A percentile compares a stretch with the other conserved stretches of the same genome.
These are phyloP conservation scores for Chionoecetes opilio DNA, from an alignment of 1,140 invertebrate genomes.

Conservation along the genomic window DNA sequence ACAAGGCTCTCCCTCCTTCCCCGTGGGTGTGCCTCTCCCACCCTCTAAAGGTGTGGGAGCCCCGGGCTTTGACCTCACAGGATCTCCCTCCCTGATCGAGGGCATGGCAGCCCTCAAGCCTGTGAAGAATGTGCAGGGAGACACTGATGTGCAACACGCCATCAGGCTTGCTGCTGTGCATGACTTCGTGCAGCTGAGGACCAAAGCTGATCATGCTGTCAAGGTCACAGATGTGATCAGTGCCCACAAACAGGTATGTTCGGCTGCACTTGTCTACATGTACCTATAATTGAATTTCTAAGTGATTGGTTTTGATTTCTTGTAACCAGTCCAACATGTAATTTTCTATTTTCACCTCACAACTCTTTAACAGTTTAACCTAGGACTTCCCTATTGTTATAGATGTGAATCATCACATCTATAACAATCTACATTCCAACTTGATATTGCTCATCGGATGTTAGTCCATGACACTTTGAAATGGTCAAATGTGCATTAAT, in stretches of 20 bases:
- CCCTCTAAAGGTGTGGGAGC: background rate
- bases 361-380: too few species aligned
- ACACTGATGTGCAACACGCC: constrained; percentile 66
- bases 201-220: constrained; percentile 69
- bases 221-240: constrained; percentile 76
- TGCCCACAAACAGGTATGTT: constrained; percentile 78
- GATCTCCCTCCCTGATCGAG: background rate
- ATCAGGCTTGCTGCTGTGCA: constrained; percentile 61
- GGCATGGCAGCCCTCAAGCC: constrained; percentile 50
- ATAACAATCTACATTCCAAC: too few species aligned
- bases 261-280: too few species aligned
- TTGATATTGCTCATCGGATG: too few species aligned
- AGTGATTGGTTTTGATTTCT: too few species aligned
- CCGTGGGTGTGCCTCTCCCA: constrained; percentile 44
- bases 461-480: too few species aligned
- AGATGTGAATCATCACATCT: too few species aligned
- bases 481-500: too few species aligned
- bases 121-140: constrained; percentile 66
- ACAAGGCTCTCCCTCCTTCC: background rate
- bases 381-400: too few species aligned
- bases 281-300: too few species aligned
- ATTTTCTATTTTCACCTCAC: too few species aligned
- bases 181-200: constrained; percentile 58
- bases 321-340: too few species aligned
- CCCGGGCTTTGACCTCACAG: background rate